Evolutionary conservation across 2,888 invertebrate species (phyloP).

Genomic region (Meghimatium bilineatum): DNA sequence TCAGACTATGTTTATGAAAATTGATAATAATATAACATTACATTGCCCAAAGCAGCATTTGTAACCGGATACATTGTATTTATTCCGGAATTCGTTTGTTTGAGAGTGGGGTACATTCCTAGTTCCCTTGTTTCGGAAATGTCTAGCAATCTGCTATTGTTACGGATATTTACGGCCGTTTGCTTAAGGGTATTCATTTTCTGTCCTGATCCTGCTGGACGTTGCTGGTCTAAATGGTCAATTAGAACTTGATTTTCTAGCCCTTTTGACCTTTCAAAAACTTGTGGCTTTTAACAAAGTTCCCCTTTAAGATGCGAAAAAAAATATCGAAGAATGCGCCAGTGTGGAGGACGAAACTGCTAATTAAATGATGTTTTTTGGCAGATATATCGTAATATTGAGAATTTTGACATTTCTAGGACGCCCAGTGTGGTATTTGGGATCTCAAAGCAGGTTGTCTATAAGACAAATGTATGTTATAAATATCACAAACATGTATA

Average conservation of each 20-base stretch:
- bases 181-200: neutral
- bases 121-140: neutral
- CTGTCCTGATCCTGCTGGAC: neutral
- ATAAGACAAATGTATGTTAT: too few species aligned
- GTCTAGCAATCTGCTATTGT: neutral
- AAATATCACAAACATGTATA: too few species aligned
- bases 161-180: neutral
- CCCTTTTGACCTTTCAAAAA: neutral
- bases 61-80: neutral
- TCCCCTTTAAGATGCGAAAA: neutral
- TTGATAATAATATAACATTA: too few species aligned
- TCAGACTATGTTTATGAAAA: too few species aligned
- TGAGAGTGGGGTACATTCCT: neutral
- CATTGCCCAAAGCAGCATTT: too few species aligned
- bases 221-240: neutral
- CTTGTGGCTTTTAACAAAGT: neutral
- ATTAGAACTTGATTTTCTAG: constrained; percentile 8
- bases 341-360: neutral
- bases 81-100: neutral
- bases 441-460: too few species aligned
- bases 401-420: neutral
- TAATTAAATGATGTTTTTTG: constrained; percentile 15
- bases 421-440: neutral
- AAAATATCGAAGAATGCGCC: neutral
- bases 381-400: neutral